phyloP scores from a whole-genome alignment of 2,888 invertebrate genomes.

The Hololepta plana region DNA sequence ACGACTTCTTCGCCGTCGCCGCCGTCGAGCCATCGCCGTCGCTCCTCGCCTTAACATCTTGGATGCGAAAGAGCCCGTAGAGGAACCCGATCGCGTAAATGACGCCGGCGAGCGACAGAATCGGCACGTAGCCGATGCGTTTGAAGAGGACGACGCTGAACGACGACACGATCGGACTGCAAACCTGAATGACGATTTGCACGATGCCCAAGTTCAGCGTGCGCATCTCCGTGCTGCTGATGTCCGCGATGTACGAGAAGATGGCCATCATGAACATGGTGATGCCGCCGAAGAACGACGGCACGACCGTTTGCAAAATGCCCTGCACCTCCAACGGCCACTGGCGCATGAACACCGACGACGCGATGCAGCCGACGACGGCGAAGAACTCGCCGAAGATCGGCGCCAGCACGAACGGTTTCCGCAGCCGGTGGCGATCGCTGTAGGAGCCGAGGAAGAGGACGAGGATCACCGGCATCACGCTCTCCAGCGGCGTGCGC shows the following conservation, averaged over 20 bases:
- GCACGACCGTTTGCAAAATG: conserved; percentile 33
- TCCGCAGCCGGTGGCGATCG: conserved; percentile 23
- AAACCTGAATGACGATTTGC: conserved; percentile 18
- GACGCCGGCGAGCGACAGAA: conserved; percentile 16
- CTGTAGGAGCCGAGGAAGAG: conserved; percentile 25
- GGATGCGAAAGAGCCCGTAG: conserved; percentile 3
- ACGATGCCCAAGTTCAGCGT: conserved; percentile 43
- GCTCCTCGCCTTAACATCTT: too few relatives aligned
- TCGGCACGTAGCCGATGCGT: conserved; percentile 18
- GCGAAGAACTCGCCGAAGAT: conserved; percentile 27
- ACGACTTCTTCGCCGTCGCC: conserved; percentile 10
- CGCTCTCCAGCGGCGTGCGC: conserved; percentile 19
- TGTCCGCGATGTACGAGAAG: conserved; percentile 25
- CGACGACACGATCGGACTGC: conserved; percentile 16
- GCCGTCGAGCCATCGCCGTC: conserved; percentile 3
- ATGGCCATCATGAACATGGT: conserved; percentile 27
- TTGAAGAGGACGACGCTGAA: conserved; percentile 19
- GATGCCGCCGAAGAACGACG: conserved; percentile 38
- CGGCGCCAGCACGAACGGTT: conserved; percentile 24
- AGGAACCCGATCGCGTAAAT: conserved; percentile 14
- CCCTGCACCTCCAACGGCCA: conserved; percentile 33
- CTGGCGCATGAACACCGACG: conserved; percentile 35
- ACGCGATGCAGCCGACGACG: conserved; percentile 30
- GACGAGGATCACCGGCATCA: conserved; percentile 21
- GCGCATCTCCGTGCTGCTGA: conserved; percentile 34